A percentile compares a stretch with the other conserved stretches of the same genome.
Evolutionary conservation across 2,113 vertebrate species (phyloP).

Genomic region (Hiodon alosoides): DNA sequence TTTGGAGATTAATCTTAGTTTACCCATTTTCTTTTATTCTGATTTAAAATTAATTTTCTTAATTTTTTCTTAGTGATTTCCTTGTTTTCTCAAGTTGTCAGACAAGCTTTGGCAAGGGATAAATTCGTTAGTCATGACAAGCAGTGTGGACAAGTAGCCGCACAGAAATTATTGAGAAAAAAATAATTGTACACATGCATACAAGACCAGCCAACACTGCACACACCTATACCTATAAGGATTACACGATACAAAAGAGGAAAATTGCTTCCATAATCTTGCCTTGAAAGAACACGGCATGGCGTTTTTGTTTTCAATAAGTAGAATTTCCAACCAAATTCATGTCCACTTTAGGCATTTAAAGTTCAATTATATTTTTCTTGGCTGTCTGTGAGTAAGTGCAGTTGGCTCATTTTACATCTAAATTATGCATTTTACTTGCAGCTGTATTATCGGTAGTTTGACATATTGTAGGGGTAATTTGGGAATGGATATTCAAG

Average conservation of each 20-base stretch:
- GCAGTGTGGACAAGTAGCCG: slow-evolving; percentile 34
- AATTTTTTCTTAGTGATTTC: slow-evolving; percentile 5
- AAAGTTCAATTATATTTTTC: neutral
- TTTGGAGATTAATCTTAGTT: neutral
- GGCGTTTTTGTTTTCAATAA: neutral
- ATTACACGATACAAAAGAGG: slow-evolving; percentile 41
- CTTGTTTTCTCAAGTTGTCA: slow-evolving; percentile 14
- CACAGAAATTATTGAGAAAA: slow-evolving; percentile 35
- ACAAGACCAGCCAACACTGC: slow-evolving; percentile 61
- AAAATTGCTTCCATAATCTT: slow-evolving; percentile 48
- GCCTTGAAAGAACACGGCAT: slow-evolving; percentile 18
- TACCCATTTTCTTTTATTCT: neutral
- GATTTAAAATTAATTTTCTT: slow-evolving; percentile 8
- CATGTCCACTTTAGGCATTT: neutral
- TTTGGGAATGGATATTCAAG: neutral
- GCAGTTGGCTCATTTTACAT: slow-evolving; percentile 18
- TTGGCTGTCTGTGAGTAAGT: slow-evolving; percentile 9
- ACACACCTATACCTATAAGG: slow-evolving; percentile 53
- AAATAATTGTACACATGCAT: slow-evolving; percentile 51
- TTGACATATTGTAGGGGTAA: neutral
- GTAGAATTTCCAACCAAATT: neutral
- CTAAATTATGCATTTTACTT: neutral
- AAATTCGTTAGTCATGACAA: slow-evolving; percentile 40
- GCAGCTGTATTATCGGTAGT: slow-evolving; percentile 2
- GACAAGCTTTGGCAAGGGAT: slow-evolving; percentile 51